Conservation (phyloP, 1,140 invertebrate genomes). For the Heliconius hermathena region DNA sequence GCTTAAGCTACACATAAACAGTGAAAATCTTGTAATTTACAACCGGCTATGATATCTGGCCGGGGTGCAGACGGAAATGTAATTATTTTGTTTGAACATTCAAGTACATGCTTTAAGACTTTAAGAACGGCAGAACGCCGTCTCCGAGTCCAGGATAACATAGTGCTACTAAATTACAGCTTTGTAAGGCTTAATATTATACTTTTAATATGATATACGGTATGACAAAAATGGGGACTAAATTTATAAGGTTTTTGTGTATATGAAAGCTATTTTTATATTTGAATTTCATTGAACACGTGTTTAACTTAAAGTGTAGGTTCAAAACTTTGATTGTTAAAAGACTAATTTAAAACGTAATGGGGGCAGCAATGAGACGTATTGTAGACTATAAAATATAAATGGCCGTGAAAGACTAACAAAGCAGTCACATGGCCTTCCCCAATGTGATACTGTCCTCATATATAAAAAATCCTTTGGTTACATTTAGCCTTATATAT, state of each 20-base stretch:
- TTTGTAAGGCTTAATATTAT: neutral
- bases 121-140: neutral
- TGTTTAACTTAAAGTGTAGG: no score
- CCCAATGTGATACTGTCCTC: no score
- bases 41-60: slow-evolving; percentile 53
- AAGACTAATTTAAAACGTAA: no score
- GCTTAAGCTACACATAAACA: slow-evolving; percentile 42
- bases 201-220: neutral
- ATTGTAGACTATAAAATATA: no score
- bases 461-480: no score
- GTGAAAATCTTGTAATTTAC: slow-evolving; percentile 59
- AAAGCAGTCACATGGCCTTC: no score
- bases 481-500: no score
- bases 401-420: no score
- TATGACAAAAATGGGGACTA: neutral
- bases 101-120: slow-evolving; percentile 16
- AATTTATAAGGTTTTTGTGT: neutral
- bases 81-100: slow-evolving; percentile 61
- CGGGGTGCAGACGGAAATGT: slow-evolving; percentile 52
- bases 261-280: no score
- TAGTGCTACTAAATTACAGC: slow-evolving; percentile 1
- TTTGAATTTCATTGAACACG: no score
- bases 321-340: no score
- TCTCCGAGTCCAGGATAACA: slow-evolving; percentile 12
- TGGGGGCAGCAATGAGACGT: no score